Conservation (phyloP, 1,140 invertebrate species). For the Metaphire vulgaris region DNA sequence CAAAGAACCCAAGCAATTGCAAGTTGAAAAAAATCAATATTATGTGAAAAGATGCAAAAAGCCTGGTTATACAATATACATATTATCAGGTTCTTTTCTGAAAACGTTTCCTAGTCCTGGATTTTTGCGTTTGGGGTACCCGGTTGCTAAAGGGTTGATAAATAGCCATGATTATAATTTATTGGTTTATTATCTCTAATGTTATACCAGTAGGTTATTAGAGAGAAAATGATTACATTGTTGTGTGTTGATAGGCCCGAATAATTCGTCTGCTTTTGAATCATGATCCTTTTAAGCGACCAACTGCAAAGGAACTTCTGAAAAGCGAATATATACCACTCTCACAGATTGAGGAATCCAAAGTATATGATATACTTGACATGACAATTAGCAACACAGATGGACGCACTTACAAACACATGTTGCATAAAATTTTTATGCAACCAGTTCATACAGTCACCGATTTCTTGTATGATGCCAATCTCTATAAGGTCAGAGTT, state of each 20-base stretch:
- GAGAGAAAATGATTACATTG: background rate
- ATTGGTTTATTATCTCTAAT: background rate
- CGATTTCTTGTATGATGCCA: background rate
- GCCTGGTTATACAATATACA: too few relatives aligned
- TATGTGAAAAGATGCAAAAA: too few relatives aligned
- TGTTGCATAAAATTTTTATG: background rate
- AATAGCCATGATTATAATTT: background rate
- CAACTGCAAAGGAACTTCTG: conserved; percentile 74
- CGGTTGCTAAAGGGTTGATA: too few relatives aligned
- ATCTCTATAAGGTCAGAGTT: background rate
- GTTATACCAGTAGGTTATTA: background rate
- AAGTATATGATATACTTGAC: background rate
- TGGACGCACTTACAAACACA: background rate
- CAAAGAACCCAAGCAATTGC: too few relatives aligned
- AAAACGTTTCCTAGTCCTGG: too few relatives aligned
- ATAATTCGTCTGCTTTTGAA: conserved; percentile 69
- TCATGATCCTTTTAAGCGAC: conserved; percentile 73
- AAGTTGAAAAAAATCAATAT: too few relatives aligned
- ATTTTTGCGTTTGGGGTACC: too few relatives aligned
- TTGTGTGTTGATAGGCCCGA: conserved; percentile 40
- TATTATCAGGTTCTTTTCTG: too few relatives aligned
- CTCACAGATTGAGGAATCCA: background rate
- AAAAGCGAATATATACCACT: conserved; percentile 72
- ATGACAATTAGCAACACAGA: background rate
- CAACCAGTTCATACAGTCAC: background rate